Conservation (phyloP, 2,888 invertebrate genomes). For the Eristalis tenax region DNA sequence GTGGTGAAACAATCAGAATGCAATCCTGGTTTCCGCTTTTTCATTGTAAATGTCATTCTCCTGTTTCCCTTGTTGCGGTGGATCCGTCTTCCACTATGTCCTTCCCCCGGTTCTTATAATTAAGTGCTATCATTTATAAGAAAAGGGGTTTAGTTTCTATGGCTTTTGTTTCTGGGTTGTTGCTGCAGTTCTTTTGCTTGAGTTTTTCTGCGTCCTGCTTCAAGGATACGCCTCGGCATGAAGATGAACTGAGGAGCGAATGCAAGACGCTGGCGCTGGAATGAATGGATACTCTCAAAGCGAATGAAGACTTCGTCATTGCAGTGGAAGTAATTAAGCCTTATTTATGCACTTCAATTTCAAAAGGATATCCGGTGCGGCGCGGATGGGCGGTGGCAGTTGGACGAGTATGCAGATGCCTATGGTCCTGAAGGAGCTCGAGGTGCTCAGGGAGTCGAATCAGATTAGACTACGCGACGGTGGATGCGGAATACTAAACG, state of each 20-base stretch:
- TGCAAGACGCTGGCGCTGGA: constrained; percentile 16
- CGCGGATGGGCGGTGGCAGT: neutral
- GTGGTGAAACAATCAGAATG: constrained; percentile 50
- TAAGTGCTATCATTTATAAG: constrained; percentile 68
- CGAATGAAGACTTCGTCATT: constrained; percentile 59
- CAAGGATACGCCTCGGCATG: constrained; percentile 22
- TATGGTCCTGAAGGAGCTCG: constrained; percentile 20
- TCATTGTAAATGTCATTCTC: constrained; percentile 55
- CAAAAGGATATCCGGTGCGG: constrained; percentile 40
- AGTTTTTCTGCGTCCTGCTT: constrained; percentile 12
- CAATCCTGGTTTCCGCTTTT: constrained; percentile 56
- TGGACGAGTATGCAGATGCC: constrained; percentile 20
- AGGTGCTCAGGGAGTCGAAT: constrained; percentile 7
- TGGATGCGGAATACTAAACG: neutral
- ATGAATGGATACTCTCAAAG: constrained; percentile 54
- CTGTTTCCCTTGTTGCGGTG: constrained; percentile 16
- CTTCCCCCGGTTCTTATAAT: constrained; percentile 30
- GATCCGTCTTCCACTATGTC: constrained; percentile 2
- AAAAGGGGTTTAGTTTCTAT: constrained; percentile 3
- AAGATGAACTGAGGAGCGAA: constrained; percentile 3
- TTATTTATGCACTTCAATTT: constrained; percentile 69
- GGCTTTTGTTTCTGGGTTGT: neutral
- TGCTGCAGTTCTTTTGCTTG: constrained; percentile 21
- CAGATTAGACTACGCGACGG: neutral
- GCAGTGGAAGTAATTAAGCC: constrained; percentile 71